These are phyloP conservation scores for Actinostola sp. DNA, from an alignment of 92 coral and sea anemone genomes.

Conservation along the genomic window DNA sequence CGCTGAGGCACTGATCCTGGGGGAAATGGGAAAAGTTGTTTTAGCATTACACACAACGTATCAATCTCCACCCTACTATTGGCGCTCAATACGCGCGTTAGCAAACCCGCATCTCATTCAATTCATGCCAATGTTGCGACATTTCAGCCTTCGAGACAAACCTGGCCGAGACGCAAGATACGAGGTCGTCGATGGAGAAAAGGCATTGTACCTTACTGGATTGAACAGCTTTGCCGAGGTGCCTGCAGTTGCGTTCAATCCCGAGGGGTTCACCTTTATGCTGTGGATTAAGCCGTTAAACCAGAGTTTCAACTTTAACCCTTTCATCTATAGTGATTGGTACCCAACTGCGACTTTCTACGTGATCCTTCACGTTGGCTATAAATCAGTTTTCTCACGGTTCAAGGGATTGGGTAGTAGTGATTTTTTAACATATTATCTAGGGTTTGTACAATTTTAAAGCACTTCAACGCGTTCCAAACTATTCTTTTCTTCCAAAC, in stretches of 20 bases:
- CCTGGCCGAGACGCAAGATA: slow-evolving; percentile 5
- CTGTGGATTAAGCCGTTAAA: slow-evolving; percentile 6
- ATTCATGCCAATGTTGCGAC: too few species aligned
- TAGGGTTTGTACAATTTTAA: too few species aligned
- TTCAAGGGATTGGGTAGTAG: background rate
- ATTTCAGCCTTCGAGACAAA: background rate
- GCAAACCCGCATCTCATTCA: too few species aligned
- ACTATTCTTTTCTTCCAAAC: too few species aligned
- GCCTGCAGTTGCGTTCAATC: slow-evolving; percentile 12
- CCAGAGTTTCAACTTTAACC: background rate
- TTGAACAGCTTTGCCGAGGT: background rate
- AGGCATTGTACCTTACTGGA: slow-evolving; percentile 8
- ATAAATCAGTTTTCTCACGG: background rate
- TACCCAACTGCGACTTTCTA: background rate
- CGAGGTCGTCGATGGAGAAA: slow-evolving; percentile 9
- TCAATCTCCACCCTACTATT: too few species aligned
- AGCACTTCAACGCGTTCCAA: too few species aligned
- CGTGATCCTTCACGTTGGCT: background rate
- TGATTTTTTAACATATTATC: background rate
- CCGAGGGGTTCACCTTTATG: slow-evolving; percentile 15
- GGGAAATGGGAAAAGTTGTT: too few species aligned
- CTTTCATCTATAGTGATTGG: slow-evolving; percentile 16
- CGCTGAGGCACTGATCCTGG: too few species aligned
- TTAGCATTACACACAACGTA: too few species aligned
- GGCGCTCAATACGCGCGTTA: too few species aligned